Percentiles rank a stretch among this genome's conserved stretches.
These are phyloP conservation scores for Aurelia sp. DNA, from an alignment of 30 jellyfish, hydroid and myxozoan species.

Conservation along the genomic window DNA sequence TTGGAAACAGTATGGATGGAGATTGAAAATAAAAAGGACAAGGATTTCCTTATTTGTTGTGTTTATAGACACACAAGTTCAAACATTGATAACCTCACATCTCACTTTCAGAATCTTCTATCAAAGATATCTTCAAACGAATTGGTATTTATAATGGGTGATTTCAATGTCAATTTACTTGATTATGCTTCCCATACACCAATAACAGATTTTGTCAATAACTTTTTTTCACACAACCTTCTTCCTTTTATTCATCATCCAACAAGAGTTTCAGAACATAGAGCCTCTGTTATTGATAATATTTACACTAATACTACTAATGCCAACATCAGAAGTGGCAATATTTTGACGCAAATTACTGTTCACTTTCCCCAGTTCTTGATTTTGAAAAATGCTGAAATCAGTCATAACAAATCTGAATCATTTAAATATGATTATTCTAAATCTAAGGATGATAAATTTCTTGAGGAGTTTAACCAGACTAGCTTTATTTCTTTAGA, in stretches of 20 bases:
- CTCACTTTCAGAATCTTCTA: conserved; percentile 18
- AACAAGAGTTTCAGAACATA: conserved; percentile 22
- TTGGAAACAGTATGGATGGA: not conserved
- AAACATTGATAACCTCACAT: conserved; percentile 22
- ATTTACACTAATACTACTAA: conserved; percentile 31
- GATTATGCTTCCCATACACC: conserved; percentile 57
- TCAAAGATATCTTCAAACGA: conserved; percentile 11
- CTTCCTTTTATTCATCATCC: conserved; percentile 53
- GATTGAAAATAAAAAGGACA: not conserved
- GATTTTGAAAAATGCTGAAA: no score
- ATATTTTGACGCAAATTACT: no score
- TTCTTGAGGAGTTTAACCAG: conserved; percentile 12
- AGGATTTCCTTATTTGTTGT: conserved; percentile 14
- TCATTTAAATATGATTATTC: no score
- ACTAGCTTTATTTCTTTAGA: conserved; percentile 12
- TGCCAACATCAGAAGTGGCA: not conserved
- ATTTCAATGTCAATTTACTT: conserved; percentile 15
- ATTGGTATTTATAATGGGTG: no score
- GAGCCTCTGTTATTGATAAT: conserved; percentile 43
- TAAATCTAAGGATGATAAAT: not conserved
- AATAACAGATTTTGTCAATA: conserved; percentile 22
- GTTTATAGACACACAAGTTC: conserved; percentile 45
- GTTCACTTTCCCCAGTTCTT: no score
- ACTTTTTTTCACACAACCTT: conserved; percentile 9
- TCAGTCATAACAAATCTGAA: no score